Evolutionary conservation across 2,888 invertebrate species (phyloP).

Genomic region (Polietes domitor): DNA sequence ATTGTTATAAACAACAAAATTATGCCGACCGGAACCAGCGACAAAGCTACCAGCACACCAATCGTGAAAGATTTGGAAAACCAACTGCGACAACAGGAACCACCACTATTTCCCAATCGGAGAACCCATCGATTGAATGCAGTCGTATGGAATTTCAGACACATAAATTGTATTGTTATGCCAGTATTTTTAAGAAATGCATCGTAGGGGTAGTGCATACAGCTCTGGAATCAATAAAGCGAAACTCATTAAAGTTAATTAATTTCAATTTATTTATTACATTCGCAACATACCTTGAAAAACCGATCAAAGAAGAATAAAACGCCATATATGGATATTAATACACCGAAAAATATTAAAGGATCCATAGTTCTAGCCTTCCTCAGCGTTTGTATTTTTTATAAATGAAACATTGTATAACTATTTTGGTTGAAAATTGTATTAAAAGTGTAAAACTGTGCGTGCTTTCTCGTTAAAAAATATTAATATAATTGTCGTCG

Average conservation of each 20-base stretch:
- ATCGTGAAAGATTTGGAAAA: conserved; percentile 86
- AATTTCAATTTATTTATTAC: not conserved
- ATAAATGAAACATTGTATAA: not conserved
- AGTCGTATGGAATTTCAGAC: conserved; percentile 89
- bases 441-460: not conserved
- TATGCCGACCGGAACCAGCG: conserved; percentile 86
- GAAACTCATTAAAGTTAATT: too few relatives aligned
- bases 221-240: conserved; percentile 85
- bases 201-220: conserved; percentile 91
- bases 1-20: conserved; percentile 83
- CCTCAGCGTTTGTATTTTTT: not conserved
- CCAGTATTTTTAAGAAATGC: conserved; percentile 90
- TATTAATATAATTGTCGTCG: too few relatives aligned
- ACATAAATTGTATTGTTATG: conserved; percentile 86
- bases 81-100: conserved; percentile 76
- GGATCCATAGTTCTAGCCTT: conserved; percentile 83
- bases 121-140: conserved; percentile 89
- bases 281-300: conserved; percentile 86
- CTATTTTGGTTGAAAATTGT: not conserved
- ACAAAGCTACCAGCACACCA: conserved; percentile 84
- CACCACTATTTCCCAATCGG: conserved; percentile 87
- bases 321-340: conserved; percentile 85
- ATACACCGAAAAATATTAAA: conserved; percentile 83
- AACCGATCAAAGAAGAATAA: conserved; percentile 91
- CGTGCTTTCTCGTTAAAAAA: not conserved